Evolutionary conservation across 1,140 invertebrate species (phyloP).

Genomic region (Halictus rubicundus): DNA sequence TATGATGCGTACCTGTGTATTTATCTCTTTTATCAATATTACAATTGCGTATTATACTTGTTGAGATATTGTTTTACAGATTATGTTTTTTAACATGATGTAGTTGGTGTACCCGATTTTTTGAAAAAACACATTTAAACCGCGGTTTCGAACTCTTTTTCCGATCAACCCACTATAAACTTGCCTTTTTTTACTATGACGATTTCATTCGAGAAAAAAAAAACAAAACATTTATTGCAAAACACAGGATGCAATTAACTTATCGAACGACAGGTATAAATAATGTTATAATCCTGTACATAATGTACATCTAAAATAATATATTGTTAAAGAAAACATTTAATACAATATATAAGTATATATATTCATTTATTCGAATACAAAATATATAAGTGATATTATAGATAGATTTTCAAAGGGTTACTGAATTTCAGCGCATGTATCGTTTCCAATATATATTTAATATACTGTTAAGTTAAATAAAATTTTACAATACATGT

Average conservation of each 20-base stretch:
- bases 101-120: background rate
- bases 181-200: background rate
- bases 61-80: background rate
- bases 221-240: background rate
- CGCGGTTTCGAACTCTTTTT: background rate
- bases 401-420: background rate
- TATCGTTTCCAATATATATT: background rate
- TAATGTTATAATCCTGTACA: background rate
- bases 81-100: slow-evolving; percentile 22
- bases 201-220: background rate
- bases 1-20: slow-evolving; percentile 6
- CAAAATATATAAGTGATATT: background rate
- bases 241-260: background rate
- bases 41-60: background rate
- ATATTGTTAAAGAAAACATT: background rate
- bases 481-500: background rate
- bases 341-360: background rate
- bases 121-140: background rate
- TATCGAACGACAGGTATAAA: background rate
- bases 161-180: slow-evolving; percentile 7
- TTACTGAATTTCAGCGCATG: background rate
- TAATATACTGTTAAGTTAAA: background rate
- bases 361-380: background rate
- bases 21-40: background rate
- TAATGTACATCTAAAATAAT: background rate